Base-by-base conservation (phyloP, 2,113 vertebrate genomes). In the Noctilio leporinus region DNA sequence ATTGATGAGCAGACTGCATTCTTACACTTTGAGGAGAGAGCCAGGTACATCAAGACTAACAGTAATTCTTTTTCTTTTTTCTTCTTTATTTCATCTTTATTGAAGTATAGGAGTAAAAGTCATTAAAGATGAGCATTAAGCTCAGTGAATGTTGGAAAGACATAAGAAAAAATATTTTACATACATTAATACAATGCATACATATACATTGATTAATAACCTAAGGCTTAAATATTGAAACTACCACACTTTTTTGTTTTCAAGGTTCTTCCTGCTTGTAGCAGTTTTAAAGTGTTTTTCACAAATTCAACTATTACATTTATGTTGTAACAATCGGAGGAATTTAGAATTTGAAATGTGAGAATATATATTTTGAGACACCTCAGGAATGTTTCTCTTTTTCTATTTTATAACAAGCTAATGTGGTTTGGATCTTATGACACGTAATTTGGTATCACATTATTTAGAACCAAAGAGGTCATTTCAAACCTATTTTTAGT, bases 91-190 rank as follows among this genome's bases (percentile, higher is more conserved):
- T 59, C 43, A 78, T n/a, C 55, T 75, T 65, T 78, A 78, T 78
- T 91, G 43, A 57, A 55, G 11, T 55, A n/a, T 82, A 87, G 38
- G 64, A 97, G 95, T 89, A 93, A 97, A n/a, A 5, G 64, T 97
- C 97, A 98, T 98, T 97, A 98, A 98, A 98, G 97, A 38, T 96
- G n/a, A 8, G 89, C 64, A 97, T 96, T 97, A 96, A 64, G 67
- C 96, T 91, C 43, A 93, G 87, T 89, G 95, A 51, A 91, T 97
- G 86, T 7, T 97, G 22, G 92, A 87, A 24, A 95, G 90, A 81
- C 89, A 14, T 96, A 98, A 6, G 89, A 64, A 96, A 95, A 97
- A 91, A 95, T 40, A 70, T 86, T 96, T 93, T 40, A 33, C 88
- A 70, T 91, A 8, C 86, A 49, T 83, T 73, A 77, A 91, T 86